phyloP scores from a whole-genome alignment of 2,888 invertebrate genomes.

The Pammene fasciana region DNA sequence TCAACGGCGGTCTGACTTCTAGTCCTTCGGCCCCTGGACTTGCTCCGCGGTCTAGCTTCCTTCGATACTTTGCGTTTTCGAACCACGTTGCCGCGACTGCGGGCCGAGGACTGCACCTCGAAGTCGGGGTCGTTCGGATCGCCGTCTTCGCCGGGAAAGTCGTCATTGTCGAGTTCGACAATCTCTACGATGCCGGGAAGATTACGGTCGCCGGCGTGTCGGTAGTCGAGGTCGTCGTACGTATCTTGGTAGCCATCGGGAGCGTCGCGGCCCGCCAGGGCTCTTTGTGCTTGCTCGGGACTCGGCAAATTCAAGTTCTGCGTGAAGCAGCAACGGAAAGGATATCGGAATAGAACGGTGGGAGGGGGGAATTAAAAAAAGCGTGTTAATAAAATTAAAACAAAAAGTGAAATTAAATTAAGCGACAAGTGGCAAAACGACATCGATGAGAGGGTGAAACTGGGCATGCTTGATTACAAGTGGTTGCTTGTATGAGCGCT shows the following conservation, averaged over 20 bases:
- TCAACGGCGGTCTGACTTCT: conserved; percentile 70
- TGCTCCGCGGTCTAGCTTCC: conserved; percentile 65
- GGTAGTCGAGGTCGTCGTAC: conserved; percentile 69
- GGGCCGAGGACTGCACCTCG: conserved; percentile 64
- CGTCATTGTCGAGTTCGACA: conserved; percentile 63
- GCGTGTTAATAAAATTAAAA: conserved; percentile 83
- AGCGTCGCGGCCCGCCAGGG: conserved; percentile 57
- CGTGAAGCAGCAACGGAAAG: conserved; percentile 70
- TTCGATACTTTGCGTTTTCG: conserved; percentile 71
- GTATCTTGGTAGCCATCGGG: conserved; percentile 64
- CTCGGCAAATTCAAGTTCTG: conserved; percentile 80
- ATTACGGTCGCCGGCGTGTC: conserved; percentile 53
- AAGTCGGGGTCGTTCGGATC: conserved; percentile 68
- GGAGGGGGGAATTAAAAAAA: conserved; percentile 78
- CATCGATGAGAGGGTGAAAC: conserved; percentile 49
- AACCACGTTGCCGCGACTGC: conserved; percentile 69
- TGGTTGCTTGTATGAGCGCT: conserved; percentile 14
- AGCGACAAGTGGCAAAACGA: conserved; percentile 61
- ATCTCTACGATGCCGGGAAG: conserved; percentile 71
- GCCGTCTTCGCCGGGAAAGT: conserved; percentile 54
- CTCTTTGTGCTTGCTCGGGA: conserved; percentile 52
- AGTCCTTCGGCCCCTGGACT: conserved; percentile 72
- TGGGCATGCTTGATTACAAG: conserved; percentile 68
- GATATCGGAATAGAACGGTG: conserved; percentile 71
- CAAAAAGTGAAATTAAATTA: conserved; percentile 66